Conservation (phyloP, 2,797 vertebrate genomes). For the Cossypha niveicapilla region DNA sequence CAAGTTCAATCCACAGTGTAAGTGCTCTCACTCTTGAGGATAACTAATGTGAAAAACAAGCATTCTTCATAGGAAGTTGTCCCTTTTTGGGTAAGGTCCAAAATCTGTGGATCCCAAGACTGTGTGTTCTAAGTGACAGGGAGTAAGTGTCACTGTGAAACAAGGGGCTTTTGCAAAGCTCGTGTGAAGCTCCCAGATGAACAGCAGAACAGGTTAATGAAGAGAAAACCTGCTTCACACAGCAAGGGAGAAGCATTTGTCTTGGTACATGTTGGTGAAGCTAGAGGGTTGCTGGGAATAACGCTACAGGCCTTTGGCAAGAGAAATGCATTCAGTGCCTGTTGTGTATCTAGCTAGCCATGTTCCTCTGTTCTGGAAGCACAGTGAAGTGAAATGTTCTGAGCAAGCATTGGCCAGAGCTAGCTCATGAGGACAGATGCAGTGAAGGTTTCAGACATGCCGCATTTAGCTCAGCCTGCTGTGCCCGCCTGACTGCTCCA, state of each 20-base stretch:
- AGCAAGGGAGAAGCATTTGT: neutral
- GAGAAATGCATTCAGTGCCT: too few species aligned
- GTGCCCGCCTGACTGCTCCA: neutral
- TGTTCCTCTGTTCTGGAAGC: neutral
- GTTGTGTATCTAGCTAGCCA: neutral
- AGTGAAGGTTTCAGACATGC: neutral
- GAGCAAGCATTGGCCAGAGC: neutral
- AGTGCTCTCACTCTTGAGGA: neutral
- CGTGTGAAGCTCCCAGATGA: accelerated
- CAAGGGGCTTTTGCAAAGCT: neutral
- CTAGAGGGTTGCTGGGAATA: neutral
- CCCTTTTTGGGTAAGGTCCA: neutral
- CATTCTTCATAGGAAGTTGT: neutral
- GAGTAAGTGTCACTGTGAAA: neutral
- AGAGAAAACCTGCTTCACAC: neutral
- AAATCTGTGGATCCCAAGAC: neutral
- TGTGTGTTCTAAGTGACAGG: neutral
- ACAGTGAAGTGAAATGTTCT: neutral
- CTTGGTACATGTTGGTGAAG: neutral
- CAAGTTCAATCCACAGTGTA: neutral
- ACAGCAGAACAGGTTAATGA: neutral
- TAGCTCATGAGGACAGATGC: neutral
- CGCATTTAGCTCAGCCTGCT: neutral
- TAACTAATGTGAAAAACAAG: neutral
- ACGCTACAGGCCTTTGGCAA: neutral